Evolutionary conservation across 2,888 invertebrate genomes (phyloP).

Genomic region (Pyrocoelia pectoralis): DNA sequence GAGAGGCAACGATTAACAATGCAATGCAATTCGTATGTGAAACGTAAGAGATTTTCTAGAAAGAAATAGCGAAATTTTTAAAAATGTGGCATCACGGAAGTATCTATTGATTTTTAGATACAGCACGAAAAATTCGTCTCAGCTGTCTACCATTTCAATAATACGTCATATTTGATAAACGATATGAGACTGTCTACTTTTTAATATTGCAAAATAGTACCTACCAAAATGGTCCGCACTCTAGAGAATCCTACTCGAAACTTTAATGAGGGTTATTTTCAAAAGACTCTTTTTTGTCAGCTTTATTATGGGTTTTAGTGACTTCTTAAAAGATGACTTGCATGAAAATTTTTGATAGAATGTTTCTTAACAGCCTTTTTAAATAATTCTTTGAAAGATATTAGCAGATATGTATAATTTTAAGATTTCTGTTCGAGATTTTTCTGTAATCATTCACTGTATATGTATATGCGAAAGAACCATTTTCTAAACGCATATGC

Average conservation of each 20-base stretch:
- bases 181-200: slow-evolving; percentile 28
- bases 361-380: slow-evolving; percentile 27
- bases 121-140: slow-evolving; percentile 22
- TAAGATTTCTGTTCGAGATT: slow-evolving; percentile 16
- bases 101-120: neutral
- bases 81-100: too few species aligned
- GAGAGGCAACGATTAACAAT: too few species aligned
- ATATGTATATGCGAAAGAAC: slow-evolving; percentile 37
- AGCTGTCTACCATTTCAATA: slow-evolving; percentile 23
- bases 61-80: too few species aligned
- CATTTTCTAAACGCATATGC: slow-evolving; percentile 42
- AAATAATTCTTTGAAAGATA: neutral
- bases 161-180: slow-evolving; percentile 34
- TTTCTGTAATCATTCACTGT: too few species aligned
- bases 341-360: slow-evolving; percentile 40
- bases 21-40: too few species aligned
- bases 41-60: too few species aligned
- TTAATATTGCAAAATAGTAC: slow-evolving; percentile 29
- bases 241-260: slow-evolving; percentile 27
- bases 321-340: slow-evolving; percentile 38
- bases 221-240: slow-evolving; percentile 13
- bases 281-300: slow-evolving; percentile 27
- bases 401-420: neutral
- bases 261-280: slow-evolving; percentile 28
- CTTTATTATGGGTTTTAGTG: slow-evolving; percentile 22